A percentile compares a stretch with the other conserved stretches of the same genome.
These are phyloP conservation scores for Hypanus sabinus DNA, from an alignment of 2,113 vertebrate genomes.

Conservation along the genomic window DNA sequence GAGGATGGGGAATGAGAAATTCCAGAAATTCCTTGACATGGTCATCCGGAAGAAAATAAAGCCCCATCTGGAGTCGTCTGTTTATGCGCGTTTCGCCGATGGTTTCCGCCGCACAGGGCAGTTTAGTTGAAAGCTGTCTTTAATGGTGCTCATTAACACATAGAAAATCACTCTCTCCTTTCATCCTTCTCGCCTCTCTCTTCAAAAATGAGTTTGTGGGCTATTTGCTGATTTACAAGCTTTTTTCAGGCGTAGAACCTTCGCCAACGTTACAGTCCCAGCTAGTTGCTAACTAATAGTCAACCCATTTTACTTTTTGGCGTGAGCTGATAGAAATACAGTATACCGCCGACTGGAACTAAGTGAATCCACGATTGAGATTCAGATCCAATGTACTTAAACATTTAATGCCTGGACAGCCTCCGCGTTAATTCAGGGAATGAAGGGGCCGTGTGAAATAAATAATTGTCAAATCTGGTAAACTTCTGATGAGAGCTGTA, in stretches of 20 bases:
- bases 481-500: not conserved
- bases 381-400: not conserved
- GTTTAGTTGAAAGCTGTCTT: not conserved
- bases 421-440: not conserved
- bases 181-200: too few species aligned
- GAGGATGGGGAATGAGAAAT: not conserved
- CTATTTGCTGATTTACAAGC: too few species aligned
- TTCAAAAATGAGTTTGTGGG: too few species aligned
- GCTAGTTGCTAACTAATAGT: not conserved
- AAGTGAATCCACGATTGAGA: not conserved
- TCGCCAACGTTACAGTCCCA: not conserved
- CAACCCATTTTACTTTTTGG: not conserved
- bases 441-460: not conserved
- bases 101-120: not conserved
- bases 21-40: not conserved
- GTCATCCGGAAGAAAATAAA: not conserved
- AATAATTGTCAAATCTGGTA: not conserved
- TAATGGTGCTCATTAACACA: not conserved
- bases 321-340: not conserved
- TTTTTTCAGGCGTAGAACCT: too few species aligned
- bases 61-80: not conserved
- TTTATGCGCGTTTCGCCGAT: not conserved
- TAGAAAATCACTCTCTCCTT: not conserved
- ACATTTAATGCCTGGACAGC: not conserved
- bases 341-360: not conserved